Percentiles rank a stretch among this genome's conserved stretches.
Conservation (phyloP, 1,140 invertebrate species). For the Batillaria attramentaria region DNA sequence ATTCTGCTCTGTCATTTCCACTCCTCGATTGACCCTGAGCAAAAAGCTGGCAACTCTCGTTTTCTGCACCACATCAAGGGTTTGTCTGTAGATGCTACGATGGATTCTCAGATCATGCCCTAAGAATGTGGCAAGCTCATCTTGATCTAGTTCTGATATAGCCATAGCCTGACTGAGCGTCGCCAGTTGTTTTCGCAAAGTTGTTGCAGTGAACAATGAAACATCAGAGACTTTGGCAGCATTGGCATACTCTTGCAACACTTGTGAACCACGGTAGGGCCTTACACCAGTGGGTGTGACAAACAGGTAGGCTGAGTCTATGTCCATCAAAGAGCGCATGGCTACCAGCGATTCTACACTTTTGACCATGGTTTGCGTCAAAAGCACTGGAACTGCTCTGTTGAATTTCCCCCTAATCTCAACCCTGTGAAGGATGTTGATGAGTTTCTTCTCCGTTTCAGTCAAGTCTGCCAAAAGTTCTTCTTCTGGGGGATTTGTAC, state of each 20-base stretch:
- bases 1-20: not conserved
- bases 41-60: not conserved
- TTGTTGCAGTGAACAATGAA: conserved; percentile 11
- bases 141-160: conserved; percentile 25
- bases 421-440: not conserved
- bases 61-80: not conserved
- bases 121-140: conserved; percentile 28
- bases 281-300: not conserved
- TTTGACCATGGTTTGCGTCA: not conserved
- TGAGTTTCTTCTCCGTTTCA: too few relatives aligned
- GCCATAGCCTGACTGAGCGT: conserved; percentile 26
- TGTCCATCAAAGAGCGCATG: not conserved
- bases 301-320: not conserved
- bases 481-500: not conserved
- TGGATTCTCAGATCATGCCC: conserved; percentile 12
- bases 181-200: conserved; percentile 30
- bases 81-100: not conserved
- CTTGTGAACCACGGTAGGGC: not conserved
- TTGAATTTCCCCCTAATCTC: not conserved
- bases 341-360: not conserved
- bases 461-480: not conserved
- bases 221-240: not conserved
- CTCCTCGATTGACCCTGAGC: not conserved
- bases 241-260: not conserved
- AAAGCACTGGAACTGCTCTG: not conserved